phyloP scores from a whole-genome alignment of 2,797 vertebrate genomes.

The Scyliorhinus canicula region DNA sequence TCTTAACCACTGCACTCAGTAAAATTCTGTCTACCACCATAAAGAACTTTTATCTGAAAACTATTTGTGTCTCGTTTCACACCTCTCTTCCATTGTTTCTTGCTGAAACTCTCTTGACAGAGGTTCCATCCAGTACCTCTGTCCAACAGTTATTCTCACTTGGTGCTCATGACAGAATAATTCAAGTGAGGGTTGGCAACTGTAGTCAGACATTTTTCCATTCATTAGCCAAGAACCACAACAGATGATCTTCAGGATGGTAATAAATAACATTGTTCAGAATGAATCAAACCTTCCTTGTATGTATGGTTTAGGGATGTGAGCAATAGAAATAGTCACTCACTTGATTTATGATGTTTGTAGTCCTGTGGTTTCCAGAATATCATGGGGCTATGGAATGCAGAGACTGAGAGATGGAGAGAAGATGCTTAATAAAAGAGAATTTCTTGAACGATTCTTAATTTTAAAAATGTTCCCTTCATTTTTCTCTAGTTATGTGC shows the following conservation, averaged over 20 bases:
- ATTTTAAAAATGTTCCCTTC: not conserved
- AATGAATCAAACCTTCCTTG: not conserved
- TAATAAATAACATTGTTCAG: not conserved
- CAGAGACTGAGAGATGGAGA: not conserved
- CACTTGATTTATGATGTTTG: not conserved
- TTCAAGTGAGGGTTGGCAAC: not conserved
- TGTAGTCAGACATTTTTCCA: not conserved
- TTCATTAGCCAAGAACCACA: not conserved
- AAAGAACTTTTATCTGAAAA: not conserved
- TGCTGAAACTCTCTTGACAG: not conserved
- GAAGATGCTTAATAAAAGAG: not conserved
- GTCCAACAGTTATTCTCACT: not conserved
- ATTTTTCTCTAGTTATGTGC: not conserved
- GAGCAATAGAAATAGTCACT: not conserved
- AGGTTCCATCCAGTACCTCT: not conserved
- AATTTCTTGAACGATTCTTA: not conserved
- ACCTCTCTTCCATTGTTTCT: not conserved
- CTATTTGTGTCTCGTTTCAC: not conserved
- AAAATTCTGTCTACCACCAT: not conserved
- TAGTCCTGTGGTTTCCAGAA: not conserved
- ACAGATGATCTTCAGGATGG: not conserved
- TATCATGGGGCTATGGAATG: not conserved
- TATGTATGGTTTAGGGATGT: not conserved
- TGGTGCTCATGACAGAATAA: not conserved
- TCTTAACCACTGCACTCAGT: not conserved